Conservation (phyloP, 2,113 vertebrate genomes). For the Conger conger region DNA sequence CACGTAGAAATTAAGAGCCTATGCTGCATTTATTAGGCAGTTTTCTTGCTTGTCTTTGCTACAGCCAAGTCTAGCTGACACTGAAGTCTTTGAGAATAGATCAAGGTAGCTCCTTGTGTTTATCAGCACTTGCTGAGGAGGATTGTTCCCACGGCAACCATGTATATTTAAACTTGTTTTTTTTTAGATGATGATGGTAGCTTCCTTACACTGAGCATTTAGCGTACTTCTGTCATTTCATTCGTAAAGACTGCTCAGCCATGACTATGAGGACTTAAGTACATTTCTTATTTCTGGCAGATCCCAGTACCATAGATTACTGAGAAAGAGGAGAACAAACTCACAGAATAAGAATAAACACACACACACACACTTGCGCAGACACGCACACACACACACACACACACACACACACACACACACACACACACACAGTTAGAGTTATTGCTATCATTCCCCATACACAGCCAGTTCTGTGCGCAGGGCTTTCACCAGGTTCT, state of each 20-base stretch:
- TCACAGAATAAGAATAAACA: background rate
- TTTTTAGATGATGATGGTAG: slow-evolving; percentile 1
- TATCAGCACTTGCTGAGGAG: background rate
- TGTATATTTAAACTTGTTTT: background rate
- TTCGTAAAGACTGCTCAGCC: background rate
- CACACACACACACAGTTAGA: background rate
- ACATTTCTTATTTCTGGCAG: background rate
- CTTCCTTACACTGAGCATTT: background rate
- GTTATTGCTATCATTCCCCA: background rate
- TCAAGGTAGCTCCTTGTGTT: slow-evolving; percentile 1
- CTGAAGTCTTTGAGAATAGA: slow-evolving; percentile 3
- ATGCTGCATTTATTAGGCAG: background rate
- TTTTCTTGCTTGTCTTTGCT: background rate
- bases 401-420: background rate
- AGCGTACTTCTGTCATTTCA: background rate
- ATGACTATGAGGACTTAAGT: background rate
- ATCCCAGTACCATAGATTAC: background rate
- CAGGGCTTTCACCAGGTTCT: background rate
- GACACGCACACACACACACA: background rate
- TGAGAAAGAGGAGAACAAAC: background rate
- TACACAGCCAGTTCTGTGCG: background rate
- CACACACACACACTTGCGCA: background rate
- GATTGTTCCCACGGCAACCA: slow-evolving; percentile 5
- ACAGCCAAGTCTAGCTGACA: background rate
- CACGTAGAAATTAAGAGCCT: background rate